Base-by-base conservation (phyloP, 2,113 vertebrate genomes). In the Cheilinus undulatus region DNA sequence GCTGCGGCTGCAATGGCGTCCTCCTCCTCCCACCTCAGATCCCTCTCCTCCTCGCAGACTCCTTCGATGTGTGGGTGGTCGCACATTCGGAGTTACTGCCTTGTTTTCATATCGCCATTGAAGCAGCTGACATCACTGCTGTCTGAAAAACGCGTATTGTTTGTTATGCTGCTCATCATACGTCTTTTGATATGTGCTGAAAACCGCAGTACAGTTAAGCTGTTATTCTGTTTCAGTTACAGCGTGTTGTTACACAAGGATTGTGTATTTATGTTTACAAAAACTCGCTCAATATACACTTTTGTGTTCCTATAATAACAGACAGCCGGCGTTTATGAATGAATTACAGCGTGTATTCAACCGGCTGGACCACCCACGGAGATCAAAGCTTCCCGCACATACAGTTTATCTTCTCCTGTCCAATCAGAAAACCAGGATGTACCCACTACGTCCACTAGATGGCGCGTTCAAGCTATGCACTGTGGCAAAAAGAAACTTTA, bases 1-100 rank as follows among this genome's bases (percentile, higher is more conserved):
- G 88, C 70, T 79, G 84, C 76, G 73, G 83, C 74, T 84, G 74
- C 85, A 92, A 92, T 91, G 91, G 88, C 89, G 91, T 84, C 89
- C 79, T 79, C 85, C 57, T 45, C 42, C 82, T 84, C 78, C 83
- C 62, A 56, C 73, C 69, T 51, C 67, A 27, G 34, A 60, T 52
- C 27, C 54, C 7, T 9, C 80, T 73, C 62, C 72, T 73, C 68
- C 78, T 71, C 48, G 56, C 81, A 50, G 78, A 64, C 73, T 62
- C 80, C 73, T 70, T 32, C 73, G 12, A 38, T 42, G 22, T 65
- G 89, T 92, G 91, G 91, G 92, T 92, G 92, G 91, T 92, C 91
- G 70, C 23, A 9, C 24, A n/a, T n/a, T 4, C 4, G 32, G 7
- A 46, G n/a, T n/a, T 45, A 52, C 12, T 4, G 28, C 5, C 68